These are phyloP conservation scores for Austrofundulus limnaeus DNA, from an alignment of 2,113 vertebrate species.

Conservation along the genomic window DNA sequence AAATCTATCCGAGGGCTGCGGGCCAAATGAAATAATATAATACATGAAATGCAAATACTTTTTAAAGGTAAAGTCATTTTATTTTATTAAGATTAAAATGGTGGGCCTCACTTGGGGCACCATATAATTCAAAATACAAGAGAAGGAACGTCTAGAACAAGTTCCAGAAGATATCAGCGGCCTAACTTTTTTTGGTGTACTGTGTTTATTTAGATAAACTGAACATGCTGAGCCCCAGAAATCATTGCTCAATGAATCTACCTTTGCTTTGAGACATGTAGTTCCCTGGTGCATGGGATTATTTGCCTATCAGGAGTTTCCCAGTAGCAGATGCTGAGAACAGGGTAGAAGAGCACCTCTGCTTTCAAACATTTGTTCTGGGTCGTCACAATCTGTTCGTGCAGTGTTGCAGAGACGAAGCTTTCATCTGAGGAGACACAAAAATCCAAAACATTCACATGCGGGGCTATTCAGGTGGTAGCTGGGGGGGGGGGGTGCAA, in stretches of 20 bases:
- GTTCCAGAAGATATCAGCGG: too few relatives aligned
- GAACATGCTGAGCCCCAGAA: too few relatives aligned
- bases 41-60: too few relatives aligned
- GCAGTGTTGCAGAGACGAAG: slow-evolving; percentile 81
- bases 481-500: too few relatives aligned
- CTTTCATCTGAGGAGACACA: slow-evolving; percentile 77
- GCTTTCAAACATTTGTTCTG: slow-evolving; percentile 79
- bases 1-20: too few relatives aligned
- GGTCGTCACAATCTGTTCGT: slow-evolving; percentile 74
- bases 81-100: too few relatives aligned
- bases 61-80: too few relatives aligned
- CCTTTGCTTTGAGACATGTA: slow-evolving; percentile 54
- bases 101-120: too few relatives aligned
- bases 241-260: slow-evolving; percentile 13
- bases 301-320: slow-evolving; percentile 60
- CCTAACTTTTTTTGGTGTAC: too few relatives aligned
- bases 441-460: neutral
- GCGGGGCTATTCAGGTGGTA: neutral
- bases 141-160: too few relatives aligned
- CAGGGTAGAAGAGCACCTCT: slow-evolving; percentile 83
- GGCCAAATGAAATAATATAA: too few relatives aligned
- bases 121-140: too few relatives aligned
- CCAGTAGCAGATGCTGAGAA: slow-evolving; percentile 82
- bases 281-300: slow-evolving; percentile 31
- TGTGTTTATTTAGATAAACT: neutral